Evolutionary conservation across 2,113 vertebrate genomes (phyloP).

Genomic region (Oncorhynchus tshawytscha): DNA sequence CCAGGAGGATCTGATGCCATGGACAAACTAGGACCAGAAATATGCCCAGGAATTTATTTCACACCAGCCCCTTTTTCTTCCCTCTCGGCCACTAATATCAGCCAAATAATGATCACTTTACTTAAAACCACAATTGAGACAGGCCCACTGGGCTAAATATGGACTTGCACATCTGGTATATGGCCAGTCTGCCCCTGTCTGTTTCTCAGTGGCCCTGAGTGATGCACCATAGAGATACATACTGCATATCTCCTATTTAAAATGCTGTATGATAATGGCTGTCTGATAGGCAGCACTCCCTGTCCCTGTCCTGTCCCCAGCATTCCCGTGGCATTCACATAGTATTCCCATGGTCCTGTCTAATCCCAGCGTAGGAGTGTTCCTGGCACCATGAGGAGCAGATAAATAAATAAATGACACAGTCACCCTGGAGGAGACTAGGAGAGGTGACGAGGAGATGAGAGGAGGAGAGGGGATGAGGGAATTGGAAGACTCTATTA

Average conservation of each 20-base stretch:
- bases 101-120: too few relatives aligned
- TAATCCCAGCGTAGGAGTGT: not conserved
- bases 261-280: not conserved
- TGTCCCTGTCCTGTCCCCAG: not conserved
- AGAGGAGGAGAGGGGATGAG: not conserved
- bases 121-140: too few relatives aligned
- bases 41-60: not conserved
- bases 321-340: not conserved
- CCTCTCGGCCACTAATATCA: too few relatives aligned
- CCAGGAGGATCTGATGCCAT: too few relatives aligned
- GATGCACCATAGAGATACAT: too few relatives aligned
- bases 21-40: too few relatives aligned
- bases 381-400: slow-evolving; percentile 6
- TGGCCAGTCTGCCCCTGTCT: too few relatives aligned
- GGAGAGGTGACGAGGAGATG: not conserved
- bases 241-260: too few relatives aligned
- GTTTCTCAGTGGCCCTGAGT: too few relatives aligned
- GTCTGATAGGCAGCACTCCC: not conserved
- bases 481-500: slow-evolving; percentile 5
- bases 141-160: too few relatives aligned
- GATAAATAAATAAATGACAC: not conserved
- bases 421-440: not conserved
- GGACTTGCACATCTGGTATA: too few relatives aligned
- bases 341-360: not conserved
- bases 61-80: too few relatives aligned